Percentiles rank a stretch among this genome's conserved stretches.
Evolutionary conservation across 2,113 vertebrate genomes (phyloP).

Genomic region (Rattus norvegicus): DNA sequence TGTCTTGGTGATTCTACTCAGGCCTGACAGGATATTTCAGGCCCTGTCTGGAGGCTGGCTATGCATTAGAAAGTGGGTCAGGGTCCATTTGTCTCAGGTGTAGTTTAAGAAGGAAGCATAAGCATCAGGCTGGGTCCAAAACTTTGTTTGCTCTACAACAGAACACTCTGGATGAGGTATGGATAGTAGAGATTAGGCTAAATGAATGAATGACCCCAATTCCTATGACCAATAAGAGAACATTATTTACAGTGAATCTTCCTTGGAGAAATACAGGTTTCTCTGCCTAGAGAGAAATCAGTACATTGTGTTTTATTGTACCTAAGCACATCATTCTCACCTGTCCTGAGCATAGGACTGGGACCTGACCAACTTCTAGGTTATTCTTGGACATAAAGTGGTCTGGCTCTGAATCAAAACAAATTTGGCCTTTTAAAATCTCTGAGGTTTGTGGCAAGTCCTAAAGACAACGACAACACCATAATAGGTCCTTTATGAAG

Average conservation of each 20-base stretch:
- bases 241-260: neutral
- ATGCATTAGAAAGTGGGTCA: neutral
- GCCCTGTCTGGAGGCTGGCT: neutral
- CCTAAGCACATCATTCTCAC: neutral
- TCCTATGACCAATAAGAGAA: conserved; percentile 21
- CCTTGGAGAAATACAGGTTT: neutral
- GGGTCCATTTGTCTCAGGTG: conserved; percentile 5
- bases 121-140: neutral
- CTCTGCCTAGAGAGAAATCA: neutral
- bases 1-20: neutral
- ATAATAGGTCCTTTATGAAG: conserved; percentile 66
- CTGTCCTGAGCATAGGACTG: neutral
- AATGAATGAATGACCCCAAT: neutral
- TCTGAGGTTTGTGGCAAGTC: conserved; percentile 17
- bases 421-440: conserved; percentile 60
- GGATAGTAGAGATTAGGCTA: neutral
- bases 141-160: neutral
- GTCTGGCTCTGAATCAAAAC: conserved; percentile 71
- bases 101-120: neutral
- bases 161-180: neutral
- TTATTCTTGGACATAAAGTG: conserved; percentile 72
- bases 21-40: neutral
- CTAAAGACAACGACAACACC: conserved; percentile 41
- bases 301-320: conserved; percentile 23
- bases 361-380: neutral